Evolutionary conservation across 2,113 vertebrate species (phyloP).

Genomic region (Psittacula cyanocephala): DNA sequence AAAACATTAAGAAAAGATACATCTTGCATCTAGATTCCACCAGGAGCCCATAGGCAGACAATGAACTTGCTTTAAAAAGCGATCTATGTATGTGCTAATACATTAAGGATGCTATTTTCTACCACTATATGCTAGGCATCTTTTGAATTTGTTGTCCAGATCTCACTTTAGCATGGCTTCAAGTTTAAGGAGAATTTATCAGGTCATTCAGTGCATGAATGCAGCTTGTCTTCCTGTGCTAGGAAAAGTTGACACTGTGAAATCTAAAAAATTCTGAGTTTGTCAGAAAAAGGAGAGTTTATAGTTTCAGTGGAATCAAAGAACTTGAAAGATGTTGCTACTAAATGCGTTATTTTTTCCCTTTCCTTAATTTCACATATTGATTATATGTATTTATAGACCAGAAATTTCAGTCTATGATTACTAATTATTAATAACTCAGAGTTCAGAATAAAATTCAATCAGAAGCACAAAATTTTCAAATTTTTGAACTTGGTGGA

Average conservation of each 20-base stretch:
- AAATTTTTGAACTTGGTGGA: background rate
- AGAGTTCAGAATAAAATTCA: background rate
- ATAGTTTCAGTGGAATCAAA: background rate
- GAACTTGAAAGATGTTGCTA: background rate
- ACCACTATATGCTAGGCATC: background rate
- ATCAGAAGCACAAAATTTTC: background rate
- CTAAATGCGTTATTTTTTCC: background rate
- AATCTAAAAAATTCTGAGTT: background rate
- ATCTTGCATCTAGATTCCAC: background rate
- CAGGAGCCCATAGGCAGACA: background rate
- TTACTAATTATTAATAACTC: background rate
- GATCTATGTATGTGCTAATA: background rate
- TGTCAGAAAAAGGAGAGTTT: background rate
- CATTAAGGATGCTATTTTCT: constrained; percentile 6
- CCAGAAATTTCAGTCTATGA: background rate
- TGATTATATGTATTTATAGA: background rate
- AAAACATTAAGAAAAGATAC: background rate
- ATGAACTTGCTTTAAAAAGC: background rate
- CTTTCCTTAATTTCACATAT: background rate
- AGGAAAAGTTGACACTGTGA: background rate
- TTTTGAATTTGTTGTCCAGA: constrained; percentile 1
- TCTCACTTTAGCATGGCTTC: background rate
- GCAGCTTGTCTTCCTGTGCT: background rate
- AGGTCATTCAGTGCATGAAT: constrained; percentile 10
- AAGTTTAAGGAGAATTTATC: constrained; percentile 3